Base-by-base conservation (phyloP, 2,113 vertebrate genomes). In the Typhlomys cinereus region DNA sequence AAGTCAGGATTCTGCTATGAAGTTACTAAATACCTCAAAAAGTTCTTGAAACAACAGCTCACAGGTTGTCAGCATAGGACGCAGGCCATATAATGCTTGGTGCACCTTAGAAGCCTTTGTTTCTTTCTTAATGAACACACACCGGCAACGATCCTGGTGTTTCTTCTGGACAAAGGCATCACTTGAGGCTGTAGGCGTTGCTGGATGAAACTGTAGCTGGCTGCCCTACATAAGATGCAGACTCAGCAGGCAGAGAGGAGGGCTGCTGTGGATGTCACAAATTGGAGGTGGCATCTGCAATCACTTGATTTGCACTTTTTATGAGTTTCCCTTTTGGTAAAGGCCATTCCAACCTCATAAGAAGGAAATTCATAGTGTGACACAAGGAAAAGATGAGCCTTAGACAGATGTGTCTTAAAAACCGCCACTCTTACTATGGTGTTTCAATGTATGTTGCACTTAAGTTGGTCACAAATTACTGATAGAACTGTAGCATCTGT, bases 331-430 rank as follows among this genome's bases (percentile, higher is more conserved):
- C n/a, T 79, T 54, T 88, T 71, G 39, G 25, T 46, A 73, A 76
- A 90, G 59, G 23, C 73, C 34, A 15, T 29, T 64, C 59, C 11
- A 48, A 48, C 29, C 39, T 84, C 69, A 39, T 11, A 82, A 54
- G 62, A 88, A 73, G 76, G 20, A 48, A 44, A 83, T 44, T 52
- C 50, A 66, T 21, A 59, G 39, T 12, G 9, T 54, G 59, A 64
- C 64, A 91, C 31, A 13, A 29, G n/a, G 81, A 84, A 93, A 90
- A 69, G 62, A 66, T 27, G 46, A 88, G 46, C 73, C 61, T n/a
- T 29, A 92, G 46, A 75, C 1, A 76, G 80, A 86, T 23, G 41
- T 7, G 29, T 91, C 44, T 82, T 86, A 34, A 86, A 94, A 86
- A 67, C 14, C 18, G 17, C 48, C 4, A 0, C 41, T n/a, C 11